Evolutionary conservation across 2,797 vertebrate genomes (phyloP), one percentile per base, ranked within the genome.

Genomic region (Gymnocypris eckloni): DNA sequence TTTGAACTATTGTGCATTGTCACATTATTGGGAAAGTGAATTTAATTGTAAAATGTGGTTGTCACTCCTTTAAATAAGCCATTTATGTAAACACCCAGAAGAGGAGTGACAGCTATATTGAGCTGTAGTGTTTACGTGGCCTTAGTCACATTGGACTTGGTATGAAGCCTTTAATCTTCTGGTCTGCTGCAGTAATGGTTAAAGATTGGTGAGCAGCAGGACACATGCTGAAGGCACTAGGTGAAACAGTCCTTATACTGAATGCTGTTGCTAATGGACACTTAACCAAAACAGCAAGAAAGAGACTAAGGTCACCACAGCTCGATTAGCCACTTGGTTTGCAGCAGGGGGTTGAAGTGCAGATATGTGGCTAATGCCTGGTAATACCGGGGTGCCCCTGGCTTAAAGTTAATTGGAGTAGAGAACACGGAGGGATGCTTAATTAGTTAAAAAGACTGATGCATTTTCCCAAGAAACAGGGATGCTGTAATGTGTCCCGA

Each of bases 251-350:
- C 25, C 28, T 66, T 66, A 7, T 2, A 6, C 13, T 33, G 61
- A 66, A 66, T 72, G 20, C 50, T 87, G 86, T 91, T 79, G 73
- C 84, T 88, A 79, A 82, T 85, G 78, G 86, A 81, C 54, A 83
- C 87, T 86, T 93, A 91, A 91, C 92, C 92, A 92, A 90, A 22
- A 88, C 78, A 78, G 81, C 64, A 80, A 86, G 86, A 89, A 89
- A 86, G 81, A 86, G 81, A n/a, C 84, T 91, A 79, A 82, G 88
- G 91, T 90, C 90, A 84, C 87, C 56, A 52, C 48, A 90, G 81
- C 64, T 87, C 86, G 84, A 85, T 61, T 25, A 86, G 89, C 87
- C 88, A 90, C 90, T 93, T 91, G 91, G 92, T 92, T 92, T 89
- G 64, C 37, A 90, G 72, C 71, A 84, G 50, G 41, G 86, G 82